Evolutionary conservation across 2,888 invertebrate species (phyloP).

Genomic region (Lutraria lutraria): DNA sequence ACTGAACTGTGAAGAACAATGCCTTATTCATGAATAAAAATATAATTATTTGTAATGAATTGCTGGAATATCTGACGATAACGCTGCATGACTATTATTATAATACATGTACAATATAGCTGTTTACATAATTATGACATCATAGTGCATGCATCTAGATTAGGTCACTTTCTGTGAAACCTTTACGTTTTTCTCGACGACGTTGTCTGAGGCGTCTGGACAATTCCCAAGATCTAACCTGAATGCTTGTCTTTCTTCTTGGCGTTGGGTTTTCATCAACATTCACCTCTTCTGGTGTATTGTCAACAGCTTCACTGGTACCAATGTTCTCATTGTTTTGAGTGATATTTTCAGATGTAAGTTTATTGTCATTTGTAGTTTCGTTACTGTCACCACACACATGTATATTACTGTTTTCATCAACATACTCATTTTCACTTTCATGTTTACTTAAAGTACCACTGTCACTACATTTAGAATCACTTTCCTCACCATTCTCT

Average conservation of each 20-base stretch:
- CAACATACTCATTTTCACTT: conserved; percentile 8
- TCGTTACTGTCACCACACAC: background rate
- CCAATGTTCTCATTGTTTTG: background rate
- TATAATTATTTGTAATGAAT: background rate
- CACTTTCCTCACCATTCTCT: conserved; percentile 22
- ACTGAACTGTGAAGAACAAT: background rate
- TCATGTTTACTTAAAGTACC: background rate
- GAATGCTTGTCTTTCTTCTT: conserved; percentile 44
- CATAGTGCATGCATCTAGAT: conserved; percentile 29
- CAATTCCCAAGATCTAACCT: conserved; percentile 47
- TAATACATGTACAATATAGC: background rate
- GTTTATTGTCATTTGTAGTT: background rate
- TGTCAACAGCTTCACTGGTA: background rate
- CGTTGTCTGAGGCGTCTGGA: conserved; percentile 39
- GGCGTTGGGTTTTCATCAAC: background rate
- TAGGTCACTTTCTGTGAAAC: conserved; percentile 42
- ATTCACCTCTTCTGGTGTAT: background rate
- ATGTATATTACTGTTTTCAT: conserved; percentile 16
- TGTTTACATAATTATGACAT: background rate
- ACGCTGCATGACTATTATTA: background rate
- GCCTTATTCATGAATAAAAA: no score
- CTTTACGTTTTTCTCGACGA: conserved; percentile 40
- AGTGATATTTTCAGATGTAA: background rate
- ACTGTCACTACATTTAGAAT: conserved; percentile 15
- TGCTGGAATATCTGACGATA: background rate